phyloP scores from a whole-genome alignment of 2,113 vertebrate genomes.

The Lagopus muta region DNA sequence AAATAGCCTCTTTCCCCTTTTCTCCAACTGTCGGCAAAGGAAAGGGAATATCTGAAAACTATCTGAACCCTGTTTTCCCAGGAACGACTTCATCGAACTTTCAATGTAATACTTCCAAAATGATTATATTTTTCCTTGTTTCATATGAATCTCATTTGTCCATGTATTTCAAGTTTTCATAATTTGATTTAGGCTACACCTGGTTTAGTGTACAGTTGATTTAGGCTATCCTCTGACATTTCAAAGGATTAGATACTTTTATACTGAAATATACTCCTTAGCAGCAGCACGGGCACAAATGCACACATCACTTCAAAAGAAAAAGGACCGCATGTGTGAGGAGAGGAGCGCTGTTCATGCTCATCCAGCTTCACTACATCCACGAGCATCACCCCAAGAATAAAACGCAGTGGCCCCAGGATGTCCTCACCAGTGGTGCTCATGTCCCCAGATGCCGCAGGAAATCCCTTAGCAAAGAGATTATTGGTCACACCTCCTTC shows the following conservation, averaged over 20 bases:
- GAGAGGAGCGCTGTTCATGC: background rate
- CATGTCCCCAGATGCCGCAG: background rate
- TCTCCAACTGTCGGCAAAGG: slow-evolving; percentile 10
- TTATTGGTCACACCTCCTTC: slow-evolving; percentile 24
- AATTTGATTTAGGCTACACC: background rate
- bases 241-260: background rate
- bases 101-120: slow-evolving; percentile 4
- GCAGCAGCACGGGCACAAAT: background rate
- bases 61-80: background rate
- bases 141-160: slow-evolving; percentile 16
- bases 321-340: background rate
- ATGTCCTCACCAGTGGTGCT: background rate
- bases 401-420: background rate
- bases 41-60: background rate
- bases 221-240: background rate
- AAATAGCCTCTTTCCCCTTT: background rate
- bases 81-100: background rate
- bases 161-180: background rate
- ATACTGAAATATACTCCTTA: background rate
- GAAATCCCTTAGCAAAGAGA: background rate
- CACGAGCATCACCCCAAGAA: background rate
- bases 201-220: no score
- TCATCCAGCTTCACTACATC: background rate
- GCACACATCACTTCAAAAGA: background rate
- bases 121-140: background rate